These are phyloP conservation scores for Monochamus alternatus DNA, from an alignment of 2,888 invertebrate genomes.

Conservation along the genomic window DNA sequence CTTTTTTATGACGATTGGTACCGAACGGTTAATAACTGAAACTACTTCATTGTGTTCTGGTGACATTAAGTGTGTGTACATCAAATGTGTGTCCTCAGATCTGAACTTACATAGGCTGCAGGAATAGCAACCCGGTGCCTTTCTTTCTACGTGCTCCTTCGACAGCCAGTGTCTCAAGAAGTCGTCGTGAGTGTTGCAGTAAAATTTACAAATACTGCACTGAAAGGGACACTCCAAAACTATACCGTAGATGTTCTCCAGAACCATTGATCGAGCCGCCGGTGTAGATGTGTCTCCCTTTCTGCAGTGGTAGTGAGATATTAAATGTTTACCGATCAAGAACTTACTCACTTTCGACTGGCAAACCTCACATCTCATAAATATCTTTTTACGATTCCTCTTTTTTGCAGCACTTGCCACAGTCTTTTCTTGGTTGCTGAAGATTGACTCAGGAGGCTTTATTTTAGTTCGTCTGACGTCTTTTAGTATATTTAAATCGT, in stretches of 20 bases:
- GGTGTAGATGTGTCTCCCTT: constrained; percentile 78
- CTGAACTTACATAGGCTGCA: constrained; percentile 85
- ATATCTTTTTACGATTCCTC: constrained; percentile 74
- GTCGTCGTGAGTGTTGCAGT: constrained; percentile 82
- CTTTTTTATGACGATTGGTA: constrained; percentile 84
- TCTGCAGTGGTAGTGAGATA: constrained; percentile 89
- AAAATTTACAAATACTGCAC: constrained; percentile 88
- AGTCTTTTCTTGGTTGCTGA: constrained; percentile 45
- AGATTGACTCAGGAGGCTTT: constrained; percentile 51
- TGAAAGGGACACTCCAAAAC: constrained; percentile 89
- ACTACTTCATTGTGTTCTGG: constrained; percentile 82
- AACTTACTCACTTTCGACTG: constrained; percentile 79
- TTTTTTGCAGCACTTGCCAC: constrained; percentile 61
- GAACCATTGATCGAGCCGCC: constrained; percentile 76
- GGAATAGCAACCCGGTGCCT: constrained; percentile 77
- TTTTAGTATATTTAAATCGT: constrained; percentile 51
- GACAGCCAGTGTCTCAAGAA: constrained; percentile 85
- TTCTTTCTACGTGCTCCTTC: constrained; percentile 73
- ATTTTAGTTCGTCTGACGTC: constrained; percentile 55
- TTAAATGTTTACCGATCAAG: constrained; percentile 87
- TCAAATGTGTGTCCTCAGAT: constrained; percentile 76
- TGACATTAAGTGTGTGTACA: constrained; percentile 80
- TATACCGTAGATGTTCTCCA: constrained; percentile 85
- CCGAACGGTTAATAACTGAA: constrained; percentile 84
- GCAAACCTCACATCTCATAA: constrained; percentile 82